These are phyloP conservation scores for Thyatira batis DNA, from an alignment of 2,888 invertebrate genomes.

Conservation along the genomic window DNA sequence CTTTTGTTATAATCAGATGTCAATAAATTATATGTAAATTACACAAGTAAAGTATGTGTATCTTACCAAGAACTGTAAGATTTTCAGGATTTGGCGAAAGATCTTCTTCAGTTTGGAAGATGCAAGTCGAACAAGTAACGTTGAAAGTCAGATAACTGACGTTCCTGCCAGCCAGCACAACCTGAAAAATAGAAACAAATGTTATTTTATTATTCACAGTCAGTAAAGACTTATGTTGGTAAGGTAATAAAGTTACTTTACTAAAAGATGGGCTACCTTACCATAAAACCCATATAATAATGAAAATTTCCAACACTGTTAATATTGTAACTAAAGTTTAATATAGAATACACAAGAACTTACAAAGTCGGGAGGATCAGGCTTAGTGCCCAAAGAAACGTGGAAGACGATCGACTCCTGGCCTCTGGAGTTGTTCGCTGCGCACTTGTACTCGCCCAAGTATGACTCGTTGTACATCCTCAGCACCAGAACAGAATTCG, in stretches of 20 bases:
- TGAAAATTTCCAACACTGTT: too few species aligned
- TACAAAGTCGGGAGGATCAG: slow-evolving; percentile 64
- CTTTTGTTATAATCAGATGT: too few species aligned
- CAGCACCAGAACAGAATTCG: slow-evolving; percentile 57
- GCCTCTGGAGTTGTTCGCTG: slow-evolving; percentile 60
- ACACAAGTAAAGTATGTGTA: neutral
- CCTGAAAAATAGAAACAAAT: slow-evolving; percentile 42
- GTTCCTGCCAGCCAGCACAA: slow-evolving; percentile 36
- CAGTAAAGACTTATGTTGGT: too few species aligned
- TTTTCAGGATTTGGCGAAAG: slow-evolving; percentile 54
- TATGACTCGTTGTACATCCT: slow-evolving; percentile 52
- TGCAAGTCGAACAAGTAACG: slow-evolving; percentile 60
- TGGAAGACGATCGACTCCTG: slow-evolving; percentile 59
- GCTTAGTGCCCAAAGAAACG: slow-evolving; percentile 64
- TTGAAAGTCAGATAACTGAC: slow-evolving; percentile 56
- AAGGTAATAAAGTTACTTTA: too few species aligned
- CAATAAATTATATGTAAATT: too few species aligned
- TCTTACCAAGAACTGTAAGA: slow-evolving; percentile 57
- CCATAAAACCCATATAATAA: too few species aligned
- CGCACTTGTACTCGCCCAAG: slow-evolving; percentile 66
- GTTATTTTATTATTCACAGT: neutral
- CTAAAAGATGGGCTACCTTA: too few species aligned
- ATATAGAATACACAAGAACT: slow-evolving; percentile 24
- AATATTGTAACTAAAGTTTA: neutral
- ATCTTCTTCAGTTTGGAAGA: slow-evolving; percentile 43